These are phyloP conservation scores for Reinhardtius hippoglossoides DNA, from an alignment of 2,113 vertebrate genomes.

Conservation along the genomic window DNA sequence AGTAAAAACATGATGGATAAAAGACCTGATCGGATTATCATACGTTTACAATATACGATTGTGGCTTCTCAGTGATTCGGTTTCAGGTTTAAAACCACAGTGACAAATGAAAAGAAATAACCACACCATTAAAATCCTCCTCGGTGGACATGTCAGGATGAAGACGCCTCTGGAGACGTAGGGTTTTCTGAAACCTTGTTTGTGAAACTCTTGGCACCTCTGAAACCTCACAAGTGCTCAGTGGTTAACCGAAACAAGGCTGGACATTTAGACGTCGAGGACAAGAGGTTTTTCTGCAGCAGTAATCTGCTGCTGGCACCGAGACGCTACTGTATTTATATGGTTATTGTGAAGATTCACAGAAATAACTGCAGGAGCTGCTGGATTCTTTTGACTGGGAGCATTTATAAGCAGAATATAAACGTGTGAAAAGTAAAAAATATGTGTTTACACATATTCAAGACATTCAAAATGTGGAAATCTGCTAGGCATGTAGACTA, in stretches of 20 bases:
- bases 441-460: too few relatives aligned
- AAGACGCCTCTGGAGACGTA: background rate
- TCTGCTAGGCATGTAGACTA: too few relatives aligned
- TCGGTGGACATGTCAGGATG: background rate
- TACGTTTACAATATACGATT: background rate
- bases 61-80: background rate
- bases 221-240: conserved; percentile 6
- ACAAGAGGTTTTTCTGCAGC: conserved; percentile 4
- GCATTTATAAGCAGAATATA: background rate
- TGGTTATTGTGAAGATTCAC: background rate
- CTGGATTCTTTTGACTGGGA: background rate
- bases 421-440: too few relatives aligned
- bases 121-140: background rate
- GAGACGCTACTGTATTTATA: conserved; percentile 4
- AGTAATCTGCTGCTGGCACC: conserved; percentile 15
- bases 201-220: conserved; percentile 23
- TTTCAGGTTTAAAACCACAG: background rate
- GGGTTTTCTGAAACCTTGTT: background rate
- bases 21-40: background rate
- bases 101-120: conserved; percentile 1
- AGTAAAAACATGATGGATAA: background rate
- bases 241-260: conserved; percentile 40
- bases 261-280: conserved; percentile 8
- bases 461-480: too few relatives aligned
- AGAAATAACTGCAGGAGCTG: background rate